phyloP scores from a whole-genome alignment of 2,888 invertebrate genomes.

The Acanthacorydalis orientalis region DNA sequence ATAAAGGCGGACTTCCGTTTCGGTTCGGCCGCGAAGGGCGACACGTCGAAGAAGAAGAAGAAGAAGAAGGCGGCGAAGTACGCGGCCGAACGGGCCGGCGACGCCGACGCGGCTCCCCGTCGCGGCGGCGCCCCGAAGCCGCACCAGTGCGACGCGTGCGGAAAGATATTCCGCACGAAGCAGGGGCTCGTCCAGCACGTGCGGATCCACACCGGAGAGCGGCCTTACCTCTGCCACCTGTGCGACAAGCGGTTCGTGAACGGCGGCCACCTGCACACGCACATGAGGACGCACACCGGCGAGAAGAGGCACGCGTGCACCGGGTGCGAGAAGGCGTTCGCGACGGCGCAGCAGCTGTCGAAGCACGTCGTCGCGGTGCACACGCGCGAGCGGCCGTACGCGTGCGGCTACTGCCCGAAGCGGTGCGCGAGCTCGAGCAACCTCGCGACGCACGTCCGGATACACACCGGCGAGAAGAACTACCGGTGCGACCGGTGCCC shows the following conservation, averaged over 20 bases:
- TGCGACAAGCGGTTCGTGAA: slow-evolving; percentile 26
- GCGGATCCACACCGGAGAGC: slow-evolving; percentile 26
- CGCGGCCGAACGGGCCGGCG: neutral
- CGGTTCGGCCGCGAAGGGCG: neutral
- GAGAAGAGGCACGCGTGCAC: slow-evolving; percentile 27
- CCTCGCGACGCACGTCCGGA: slow-evolving; percentile 24
- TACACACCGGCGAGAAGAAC: slow-evolving; percentile 28
- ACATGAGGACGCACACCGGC: slow-evolving; percentile 27
- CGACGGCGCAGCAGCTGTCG: slow-evolving; percentile 26
- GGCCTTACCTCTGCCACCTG: slow-evolving; percentile 25
- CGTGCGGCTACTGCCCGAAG: slow-evolving; percentile 25
- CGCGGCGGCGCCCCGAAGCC: slow-evolving; percentile 12
- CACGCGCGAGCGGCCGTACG: slow-evolving; percentile 26
- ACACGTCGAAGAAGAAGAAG: neutral
- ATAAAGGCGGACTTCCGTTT: neutral
- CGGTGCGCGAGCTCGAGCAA: slow-evolving; percentile 27
- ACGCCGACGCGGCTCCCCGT: neutral
- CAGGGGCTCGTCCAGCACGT: slow-evolving; percentile 26
- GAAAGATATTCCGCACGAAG: slow-evolving; percentile 24
- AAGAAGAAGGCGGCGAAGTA: neutral
- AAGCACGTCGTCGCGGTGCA: slow-evolving; percentile 25
- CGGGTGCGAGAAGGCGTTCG: slow-evolving; percentile 25
- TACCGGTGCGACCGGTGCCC: slow-evolving; percentile 23
- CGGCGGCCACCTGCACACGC: slow-evolving; percentile 26
- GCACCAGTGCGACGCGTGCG: slow-evolving; percentile 26